Evolutionary conservation across 30 jellyfish, hydroid and myxozoan genomes (phyloP), one percentile per base, ranked within the genome.

Genomic region (Aurelia sp.): DNA sequence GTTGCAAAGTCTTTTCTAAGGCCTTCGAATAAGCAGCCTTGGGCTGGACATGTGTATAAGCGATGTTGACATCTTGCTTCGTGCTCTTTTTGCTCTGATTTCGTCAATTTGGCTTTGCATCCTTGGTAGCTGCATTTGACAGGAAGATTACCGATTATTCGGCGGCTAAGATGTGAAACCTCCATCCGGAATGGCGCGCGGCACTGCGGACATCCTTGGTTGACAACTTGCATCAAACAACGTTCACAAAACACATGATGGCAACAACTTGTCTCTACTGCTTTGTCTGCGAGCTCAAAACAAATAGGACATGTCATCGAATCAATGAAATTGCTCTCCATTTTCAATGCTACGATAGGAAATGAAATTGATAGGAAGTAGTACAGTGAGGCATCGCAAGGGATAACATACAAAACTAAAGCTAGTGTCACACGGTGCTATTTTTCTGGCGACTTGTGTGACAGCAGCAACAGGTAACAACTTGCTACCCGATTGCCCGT

Each of bases 241-340:
- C 30, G 22, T 55, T 91, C 88, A 44, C 98, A 91, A 72, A 86
- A 91, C 13, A 91, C 73, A 15, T 91, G 96, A 67, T 85, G 96
- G 57, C 98, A 91, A 33, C 96, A 85, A 44, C 89, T 91, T 52
- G 96, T 68, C 73, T 91, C 98, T 6, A 91, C 97, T 3, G 98
- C 98, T 20, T 91, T 59, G 22, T 77, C 91, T 52, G 94, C 96
- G 51, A 85, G 51, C 27, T 91, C 98, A 38, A 86, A 63, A 76
- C 98, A 92, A 24, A 92, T 88, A 3, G 95, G 90, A 60, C 97
- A 88, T 7, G 81, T 87, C 87, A 87, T 44, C 27, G 85, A 64
- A 41, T 64, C 89, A 11, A 75, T 9, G 40, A 76, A 10, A 22
- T 55, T 65, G 16, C 60, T 44, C 12, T 58, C 89, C 95, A 86